These are phyloP conservation scores for Zaprionus camerounensis DNA, from an alignment of 1,140 invertebrate genomes.

Conservation along the genomic window DNA sequence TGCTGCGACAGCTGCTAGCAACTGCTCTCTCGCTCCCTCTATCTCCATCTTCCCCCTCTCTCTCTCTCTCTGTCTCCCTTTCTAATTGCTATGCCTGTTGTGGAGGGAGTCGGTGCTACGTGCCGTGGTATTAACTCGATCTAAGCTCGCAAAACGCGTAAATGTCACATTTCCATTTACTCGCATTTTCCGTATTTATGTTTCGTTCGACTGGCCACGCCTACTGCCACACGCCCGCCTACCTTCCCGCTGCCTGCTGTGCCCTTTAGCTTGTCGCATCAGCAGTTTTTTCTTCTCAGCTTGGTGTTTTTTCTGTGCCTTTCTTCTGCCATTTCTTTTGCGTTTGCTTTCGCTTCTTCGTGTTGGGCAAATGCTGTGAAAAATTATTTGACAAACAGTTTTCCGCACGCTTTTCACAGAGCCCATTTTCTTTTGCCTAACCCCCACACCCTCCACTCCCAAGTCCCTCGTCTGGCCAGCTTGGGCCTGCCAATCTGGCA, in stretches of 20 bases:
- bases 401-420: conserved; percentile 64
- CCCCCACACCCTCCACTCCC: not conserved
- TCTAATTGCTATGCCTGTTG: not conserved
- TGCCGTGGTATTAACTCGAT: conserved; percentile 79
- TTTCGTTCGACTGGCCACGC: conserved; percentile 68
- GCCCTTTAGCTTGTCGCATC: conserved; percentile 39
- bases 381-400: conserved; percentile 82
- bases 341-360: not conserved
- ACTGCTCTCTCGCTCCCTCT: not conserved
- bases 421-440: conserved; percentile 28
- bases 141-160: conserved; percentile 78
- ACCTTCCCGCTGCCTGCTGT: not conserved
- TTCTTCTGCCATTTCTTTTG: conserved; percentile 2
- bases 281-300: conserved; percentile 49
- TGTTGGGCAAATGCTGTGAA: conserved; percentile 57
- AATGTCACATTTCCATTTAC: conserved; percentile 82
- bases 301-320: conserved; percentile 21
- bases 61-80: not conserved
- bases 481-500: conserved; percentile 38
- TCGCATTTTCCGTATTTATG: conserved; percentile 71
- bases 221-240: not conserved
- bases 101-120: conserved; percentile 41
- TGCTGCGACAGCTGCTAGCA: conserved; percentile 62
- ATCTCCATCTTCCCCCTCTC: not conserved
- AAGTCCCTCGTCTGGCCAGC: not conserved